Conservation (phyloP, 23 tunicate species). For the Clavelina lepadiformis region DNA sequence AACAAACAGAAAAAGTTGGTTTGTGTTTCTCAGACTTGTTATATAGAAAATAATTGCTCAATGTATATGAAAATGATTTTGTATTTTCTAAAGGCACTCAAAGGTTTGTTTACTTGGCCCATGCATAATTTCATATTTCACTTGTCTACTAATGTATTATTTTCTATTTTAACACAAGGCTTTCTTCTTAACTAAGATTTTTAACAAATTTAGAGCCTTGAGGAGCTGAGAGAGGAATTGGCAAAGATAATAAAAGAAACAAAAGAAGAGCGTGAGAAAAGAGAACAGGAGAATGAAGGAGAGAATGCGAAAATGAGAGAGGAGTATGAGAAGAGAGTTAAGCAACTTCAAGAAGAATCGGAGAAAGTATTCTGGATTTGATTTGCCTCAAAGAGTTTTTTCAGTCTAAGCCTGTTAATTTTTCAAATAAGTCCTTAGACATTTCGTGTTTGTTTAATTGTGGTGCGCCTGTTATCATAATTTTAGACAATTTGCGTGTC, state of each 20-base stretch:
- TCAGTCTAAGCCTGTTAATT: no score
- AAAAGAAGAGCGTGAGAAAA: neutral
- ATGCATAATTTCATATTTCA: no score
- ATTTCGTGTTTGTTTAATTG: no score
- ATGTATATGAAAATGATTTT: neutral
- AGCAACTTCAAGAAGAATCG: conserved; percentile 10
- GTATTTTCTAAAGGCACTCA: neutral
- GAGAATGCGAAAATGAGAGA: conserved; percentile 6
- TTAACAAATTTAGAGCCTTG: conserved; percentile 12
- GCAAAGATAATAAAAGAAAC: neutral
- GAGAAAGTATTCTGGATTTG: conserved; percentile 8
- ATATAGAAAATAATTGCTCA: no score
- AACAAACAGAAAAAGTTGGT: conserved; percentile 19
- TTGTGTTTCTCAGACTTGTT: no score
- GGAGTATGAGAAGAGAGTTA: conserved; percentile 8
- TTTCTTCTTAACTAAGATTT: neutral
- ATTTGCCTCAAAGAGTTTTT: no score
- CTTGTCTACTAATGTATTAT: no score
- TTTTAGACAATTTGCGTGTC: no score
- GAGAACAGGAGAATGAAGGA: conserved; percentile 1
- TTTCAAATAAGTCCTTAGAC: no score
- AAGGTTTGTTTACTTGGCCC: neutral
- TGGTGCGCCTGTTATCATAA: no score
- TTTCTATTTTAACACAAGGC: neutral
- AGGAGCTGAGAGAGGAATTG: conserved; percentile 15